Percentiles rank a stretch among this genome's conserved stretches.
Conservation (phyloP, 2,113 vertebrate genomes). For the Hyaena hyaena region DNA sequence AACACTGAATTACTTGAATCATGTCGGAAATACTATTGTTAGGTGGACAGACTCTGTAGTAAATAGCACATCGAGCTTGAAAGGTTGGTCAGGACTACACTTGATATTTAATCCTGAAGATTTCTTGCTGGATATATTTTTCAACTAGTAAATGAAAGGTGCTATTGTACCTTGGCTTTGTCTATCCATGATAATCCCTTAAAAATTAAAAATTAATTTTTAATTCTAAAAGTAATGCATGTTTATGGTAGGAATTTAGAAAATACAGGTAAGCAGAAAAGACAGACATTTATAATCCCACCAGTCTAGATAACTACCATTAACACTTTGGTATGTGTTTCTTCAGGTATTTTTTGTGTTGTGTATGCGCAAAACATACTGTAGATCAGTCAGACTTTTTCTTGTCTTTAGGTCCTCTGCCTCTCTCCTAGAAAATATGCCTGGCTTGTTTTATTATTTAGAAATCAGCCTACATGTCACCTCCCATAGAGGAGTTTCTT, state of each 20-base stretch:
- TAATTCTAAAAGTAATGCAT: background rate
- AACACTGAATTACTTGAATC: slow-evolving; percentile 20
- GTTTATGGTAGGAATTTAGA: slow-evolving; percentile 53
- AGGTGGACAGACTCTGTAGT: background rate
- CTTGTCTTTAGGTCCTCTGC: slow-evolving; percentile 5
- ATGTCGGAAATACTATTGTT: slow-evolving; percentile 11
- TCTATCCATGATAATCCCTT: slow-evolving; percentile 30
- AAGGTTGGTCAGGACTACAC: slow-evolving; percentile 3
- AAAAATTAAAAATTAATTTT: slow-evolving; percentile 51
- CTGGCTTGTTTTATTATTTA: slow-evolving; percentile 30
- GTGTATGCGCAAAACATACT: background rate
- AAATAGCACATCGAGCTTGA: slow-evolving; percentile 23
- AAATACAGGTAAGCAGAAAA: slow-evolving; percentile 35
- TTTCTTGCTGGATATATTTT: slow-evolving; percentile 42
- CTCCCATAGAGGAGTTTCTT: background rate
- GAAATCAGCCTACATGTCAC: slow-evolving; percentile 40
- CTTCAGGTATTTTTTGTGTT: background rate
- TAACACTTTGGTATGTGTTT: slow-evolving; percentile 19
- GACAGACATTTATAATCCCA: slow-evolving; percentile 46
- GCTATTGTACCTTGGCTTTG: background rate
- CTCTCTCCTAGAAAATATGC: slow-evolving; percentile 3
- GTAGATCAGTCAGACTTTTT: background rate
- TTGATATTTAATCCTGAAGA: slow-evolving; percentile 39
- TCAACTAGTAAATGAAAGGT: slow-evolving; percentile 35
- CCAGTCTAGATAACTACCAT: background rate